Evolutionary conservation across 1,140 invertebrate species (phyloP).

Genomic region (Leucophenga varia): DNA sequence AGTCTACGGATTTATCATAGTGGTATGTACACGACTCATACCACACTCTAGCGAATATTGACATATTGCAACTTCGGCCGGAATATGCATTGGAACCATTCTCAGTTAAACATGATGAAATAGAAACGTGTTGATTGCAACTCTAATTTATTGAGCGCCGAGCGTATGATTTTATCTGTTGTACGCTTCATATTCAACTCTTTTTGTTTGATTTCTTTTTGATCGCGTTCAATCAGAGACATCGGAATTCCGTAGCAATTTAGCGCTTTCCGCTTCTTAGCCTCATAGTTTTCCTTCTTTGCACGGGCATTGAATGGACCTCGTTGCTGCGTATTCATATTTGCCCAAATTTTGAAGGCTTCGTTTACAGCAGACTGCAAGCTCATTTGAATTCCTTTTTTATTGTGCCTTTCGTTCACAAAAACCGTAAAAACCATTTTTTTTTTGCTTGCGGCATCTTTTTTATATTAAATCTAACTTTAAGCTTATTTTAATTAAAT

Average conservation of each 20-base stretch:
- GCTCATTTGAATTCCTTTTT: not conserved
- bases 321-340: conserved; percentile 22
- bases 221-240: conserved; percentile 14
- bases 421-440: conserved; percentile 19
- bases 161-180: too few species aligned
- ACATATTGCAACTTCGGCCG: conserved; percentile 40
- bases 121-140: conserved; percentile 18
- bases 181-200: conserved; percentile 26
- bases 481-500: not conserved
- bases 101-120: conserved; percentile 35
- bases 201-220: conserved; percentile 7
- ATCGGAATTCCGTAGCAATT: conserved; percentile 26
- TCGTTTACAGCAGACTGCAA: conserved; percentile 2
- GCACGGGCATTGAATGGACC: conserved; percentile 22
- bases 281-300: conserved; percentile 11
- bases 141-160: too few species aligned
- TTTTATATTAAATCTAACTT: too few species aligned
- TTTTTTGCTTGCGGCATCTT: conserved; percentile 17
- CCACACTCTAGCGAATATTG: conserved; percentile 36
- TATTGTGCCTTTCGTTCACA: conserved; percentile 13
- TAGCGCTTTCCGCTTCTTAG: conserved; percentile 6
- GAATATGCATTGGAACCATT: conserved; percentile 30
- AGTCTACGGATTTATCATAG: conserved; percentile 33
- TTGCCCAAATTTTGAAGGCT: conserved; percentile 13
- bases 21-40: conserved; percentile 26